Evolutionary conservation across 2,888 invertebrate genomes (phyloP).

Genomic region (Diplazon laetatorius): DNA sequence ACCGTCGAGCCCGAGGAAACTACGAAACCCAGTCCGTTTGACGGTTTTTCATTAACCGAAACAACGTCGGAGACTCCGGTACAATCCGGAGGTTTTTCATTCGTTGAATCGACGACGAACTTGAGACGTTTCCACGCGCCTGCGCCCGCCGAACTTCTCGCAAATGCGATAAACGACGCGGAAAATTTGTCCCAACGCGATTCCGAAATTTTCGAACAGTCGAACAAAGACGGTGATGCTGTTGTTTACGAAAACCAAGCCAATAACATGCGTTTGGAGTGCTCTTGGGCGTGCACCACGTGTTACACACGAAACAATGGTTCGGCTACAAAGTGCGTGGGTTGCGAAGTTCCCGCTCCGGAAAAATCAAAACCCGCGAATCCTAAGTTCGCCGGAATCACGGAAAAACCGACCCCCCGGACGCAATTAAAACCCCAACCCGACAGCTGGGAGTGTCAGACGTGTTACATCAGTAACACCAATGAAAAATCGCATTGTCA

Average conservation of each 20-base stretch:
- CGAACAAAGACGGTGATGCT: slow-evolving; percentile 84
- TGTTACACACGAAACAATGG: slow-evolving; percentile 88
- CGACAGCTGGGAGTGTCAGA: slow-evolving; percentile 88
- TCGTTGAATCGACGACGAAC: slow-evolving; percentile 59
- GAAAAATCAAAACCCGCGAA: slow-evolving; percentile 15
- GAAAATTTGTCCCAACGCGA: no score
- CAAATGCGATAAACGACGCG: not conserved
- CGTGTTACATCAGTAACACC: slow-evolving; percentile 87
- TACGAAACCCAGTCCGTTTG: slow-evolving; percentile 85
- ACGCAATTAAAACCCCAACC: slow-evolving; percentile 72
- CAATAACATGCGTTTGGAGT: slow-evolving; percentile 87
- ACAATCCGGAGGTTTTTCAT: slow-evolving; percentile 72
- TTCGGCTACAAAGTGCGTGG: slow-evolving; percentile 84
- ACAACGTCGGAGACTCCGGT: slow-evolving; percentile 23
- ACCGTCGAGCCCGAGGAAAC: slow-evolving; percentile 75
- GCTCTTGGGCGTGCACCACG: slow-evolving; percentile 88
- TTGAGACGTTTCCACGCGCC: slow-evolving; percentile 68
- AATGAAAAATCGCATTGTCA: slow-evolving; percentile 85
- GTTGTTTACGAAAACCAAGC: slow-evolving; percentile 88
- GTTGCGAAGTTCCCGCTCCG: slow-evolving; percentile 85
- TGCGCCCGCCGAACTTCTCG: slow-evolving; percentile 37
- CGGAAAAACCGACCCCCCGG: slow-evolving; percentile 64
- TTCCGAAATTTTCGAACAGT: slow-evolving; percentile 36
- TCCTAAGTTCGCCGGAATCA: not conserved
- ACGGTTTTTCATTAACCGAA: slow-evolving; percentile 81